phyloP scores from a whole-genome alignment of 1,140 invertebrate genomes.

The Drosophila pseudoananassae region DNA sequence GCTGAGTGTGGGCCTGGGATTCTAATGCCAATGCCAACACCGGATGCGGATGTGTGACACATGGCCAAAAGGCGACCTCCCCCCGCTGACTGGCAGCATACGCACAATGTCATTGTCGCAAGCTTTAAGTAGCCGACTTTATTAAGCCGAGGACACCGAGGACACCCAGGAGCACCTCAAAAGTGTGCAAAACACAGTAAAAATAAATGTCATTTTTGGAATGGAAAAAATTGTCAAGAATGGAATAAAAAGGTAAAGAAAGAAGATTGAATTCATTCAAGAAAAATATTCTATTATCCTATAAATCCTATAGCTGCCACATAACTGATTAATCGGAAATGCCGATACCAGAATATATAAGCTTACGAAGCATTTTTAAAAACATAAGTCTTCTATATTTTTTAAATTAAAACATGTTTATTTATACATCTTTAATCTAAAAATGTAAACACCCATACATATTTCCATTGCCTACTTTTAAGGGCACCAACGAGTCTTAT shows the following conservation, averaged over 20 bases:
- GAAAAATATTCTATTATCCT: too few species aligned
- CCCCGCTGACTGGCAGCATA: conserved; percentile 36
- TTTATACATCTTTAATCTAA: too few species aligned
- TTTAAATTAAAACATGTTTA: too few species aligned
- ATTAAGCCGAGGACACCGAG: conserved; percentile 71
- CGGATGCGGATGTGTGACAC: conserved; percentile 78
- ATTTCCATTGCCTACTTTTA: too few species aligned
- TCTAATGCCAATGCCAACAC: conserved; percentile 76
- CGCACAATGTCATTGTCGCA: conserved; percentile 68
- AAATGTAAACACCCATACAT: too few species aligned
- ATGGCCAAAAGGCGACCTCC: conserved; percentile 43
- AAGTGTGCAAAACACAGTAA: conserved; percentile 37
- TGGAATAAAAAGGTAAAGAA: conserved; percentile 1
- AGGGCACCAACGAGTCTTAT: too few species aligned
- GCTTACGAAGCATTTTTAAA: too few species aligned
- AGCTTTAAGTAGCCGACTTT: conserved; percentile 77
- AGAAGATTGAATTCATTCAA: neutral
- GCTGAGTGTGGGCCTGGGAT: conserved; percentile 9
- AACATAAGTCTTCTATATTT: too few species aligned
- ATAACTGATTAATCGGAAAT: too few species aligned
- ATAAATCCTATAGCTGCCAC: too few species aligned
- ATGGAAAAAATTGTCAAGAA: conserved; percentile 3
- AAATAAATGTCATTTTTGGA: conserved; percentile 49
- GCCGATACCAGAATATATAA: too few species aligned
- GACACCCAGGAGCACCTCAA: conserved; percentile 34